Evolutionary conservation across 2,113 vertebrate genomes (phyloP).

Genomic region (Atlantisia rogersi): DNA sequence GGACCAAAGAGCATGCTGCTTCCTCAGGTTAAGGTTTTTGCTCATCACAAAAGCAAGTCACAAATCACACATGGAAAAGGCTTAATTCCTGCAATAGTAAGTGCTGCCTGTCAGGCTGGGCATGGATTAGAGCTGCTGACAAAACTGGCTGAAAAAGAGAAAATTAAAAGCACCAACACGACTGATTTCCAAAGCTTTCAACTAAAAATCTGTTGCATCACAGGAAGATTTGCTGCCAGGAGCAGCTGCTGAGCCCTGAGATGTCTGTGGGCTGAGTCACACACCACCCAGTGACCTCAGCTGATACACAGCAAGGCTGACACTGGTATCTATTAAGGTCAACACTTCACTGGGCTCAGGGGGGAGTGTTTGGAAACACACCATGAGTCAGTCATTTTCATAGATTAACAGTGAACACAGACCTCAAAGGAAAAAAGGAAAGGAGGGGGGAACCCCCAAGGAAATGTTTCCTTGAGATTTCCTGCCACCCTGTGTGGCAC

Average conservation of each 20-base stretch:
- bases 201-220: not conserved
- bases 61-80: not conserved
- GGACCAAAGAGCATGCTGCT: slow-evolving; percentile 66
- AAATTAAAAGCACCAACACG: slow-evolving; percentile 23
- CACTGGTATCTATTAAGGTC: not conserved
- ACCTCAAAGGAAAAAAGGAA: not conserved
- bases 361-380: not conserved
- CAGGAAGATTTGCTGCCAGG: not conserved
- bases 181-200: slow-evolving; percentile 15
- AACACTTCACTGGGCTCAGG: not conserved
- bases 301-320: accelerated
- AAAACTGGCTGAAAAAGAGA: slow-evolving; percentile 49
- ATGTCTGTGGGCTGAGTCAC: not conserved
- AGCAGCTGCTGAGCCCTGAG: not conserved
- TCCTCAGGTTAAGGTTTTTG: slow-evolving; percentile 29
- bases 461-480: not conserved
- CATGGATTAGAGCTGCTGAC: slow-evolving; percentile 24
- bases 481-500: not conserved
- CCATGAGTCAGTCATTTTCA: not conserved
- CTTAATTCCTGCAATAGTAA: not conserved
- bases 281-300: not conserved
- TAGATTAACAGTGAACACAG: not conserved
- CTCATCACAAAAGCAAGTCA: slow-evolving; percentile 30
- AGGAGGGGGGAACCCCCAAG: too few relatives aligned
- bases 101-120: not conserved